A percentile compares a stretch with the other conserved stretches of the same genome.
phyloP scores from a whole-genome alignment of 2,113 vertebrate species.

The western clawed frog (Xenopus tropicalis) region UCB_Xtro_10.0 CM004446.2:70568001-70568500 shows the following conservation, averaged over 20 bases:
- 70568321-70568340: conserved; percentile 65
- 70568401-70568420: conserved; percentile 76
- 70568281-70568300: conserved; percentile 45
- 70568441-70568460: conserved; percentile 92
- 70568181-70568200: neutral
- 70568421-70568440: conserved; percentile 86
- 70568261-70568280: conserved; percentile 13
- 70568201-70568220: neutral
- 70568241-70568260: neutral
- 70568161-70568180: neutral
- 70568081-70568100: too few species aligned
- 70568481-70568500: conserved; percentile 85
- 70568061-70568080: too few species aligned
- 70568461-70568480: conserved; percentile 87
- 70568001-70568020: too few species aligned
- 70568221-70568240: conserved; percentile 3
- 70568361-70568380: conserved; percentile 78
- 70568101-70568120: too few species aligned
- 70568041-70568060: too few species aligned
- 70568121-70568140: too few species aligned
- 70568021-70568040: too few species aligned
- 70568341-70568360: conserved; percentile 69
- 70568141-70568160: too few species aligned
- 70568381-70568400: conserved; percentile 87
- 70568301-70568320: conserved; percentile 51